These are phyloP conservation scores for Trimorus sp. DNA, from an alignment of 2,888 invertebrate species.

Conservation along the genomic window DNA sequence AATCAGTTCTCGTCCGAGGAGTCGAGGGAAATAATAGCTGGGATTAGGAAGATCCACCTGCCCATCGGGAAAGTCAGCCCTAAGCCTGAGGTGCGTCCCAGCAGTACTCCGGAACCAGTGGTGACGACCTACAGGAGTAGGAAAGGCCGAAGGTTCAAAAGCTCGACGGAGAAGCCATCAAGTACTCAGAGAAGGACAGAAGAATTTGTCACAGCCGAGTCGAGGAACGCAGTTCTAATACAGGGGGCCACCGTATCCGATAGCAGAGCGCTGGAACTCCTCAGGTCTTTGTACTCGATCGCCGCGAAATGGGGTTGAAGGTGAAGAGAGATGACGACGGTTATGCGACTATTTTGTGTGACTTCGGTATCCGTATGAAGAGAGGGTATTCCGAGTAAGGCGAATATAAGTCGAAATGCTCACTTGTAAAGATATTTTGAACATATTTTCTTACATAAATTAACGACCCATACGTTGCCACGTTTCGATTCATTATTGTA, in stretches of 20 bases:
- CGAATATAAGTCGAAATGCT: conserved; percentile 56
- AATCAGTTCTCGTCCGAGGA: conserved; percentile 80
- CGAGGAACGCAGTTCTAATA: conserved; percentile 73
- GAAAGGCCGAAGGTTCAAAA: conserved; percentile 75
- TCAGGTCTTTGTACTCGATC: conserved; percentile 91
- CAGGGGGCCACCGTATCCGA: conserved; percentile 84
- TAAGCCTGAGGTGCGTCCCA: conserved; percentile 56
- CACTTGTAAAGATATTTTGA: conserved; percentile 61
- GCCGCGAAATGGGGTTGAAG: conserved; percentile 90
- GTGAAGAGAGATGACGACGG: conserved; percentile 26
- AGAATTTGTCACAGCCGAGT: conserved; percentile 77
- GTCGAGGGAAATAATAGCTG: conserved; percentile 78
- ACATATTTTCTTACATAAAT: conserved; percentile 60
- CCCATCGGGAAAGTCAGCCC: conserved; percentile 69
- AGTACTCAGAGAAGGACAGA: conserved; percentile 74
- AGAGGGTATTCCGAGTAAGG: conserved; percentile 31
- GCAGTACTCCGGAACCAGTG: conserved; percentile 69
- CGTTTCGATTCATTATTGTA: conserved; percentile 50
- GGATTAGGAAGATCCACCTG: conserved; percentile 73
- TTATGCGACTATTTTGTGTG: conserved; percentile 34
- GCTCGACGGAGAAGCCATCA: conserved; percentile 74
- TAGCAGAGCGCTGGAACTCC: conserved; percentile 89
- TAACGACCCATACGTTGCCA: conserved; percentile 52
- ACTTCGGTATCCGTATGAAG: conserved; percentile 39
- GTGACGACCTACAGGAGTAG: conserved; percentile 76